Conservation (phyloP, 23 tunicate species). For the Halocynthia roretzi region DNA sequence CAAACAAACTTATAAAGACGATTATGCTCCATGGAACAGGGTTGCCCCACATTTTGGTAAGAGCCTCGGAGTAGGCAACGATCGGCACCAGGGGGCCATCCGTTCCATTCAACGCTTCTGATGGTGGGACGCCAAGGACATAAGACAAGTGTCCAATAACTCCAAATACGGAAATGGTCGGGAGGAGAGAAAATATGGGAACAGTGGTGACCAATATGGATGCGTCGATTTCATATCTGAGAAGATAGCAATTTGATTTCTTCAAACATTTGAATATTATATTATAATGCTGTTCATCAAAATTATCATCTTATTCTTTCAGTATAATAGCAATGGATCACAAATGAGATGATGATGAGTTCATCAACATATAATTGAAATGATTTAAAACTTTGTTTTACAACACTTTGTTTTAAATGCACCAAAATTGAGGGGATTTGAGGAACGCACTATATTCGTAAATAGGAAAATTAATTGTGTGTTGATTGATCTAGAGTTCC, state of each 20-base stretch:
- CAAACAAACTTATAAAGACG: slow-evolving; percentile 45
- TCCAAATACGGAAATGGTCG: slow-evolving; percentile 47
- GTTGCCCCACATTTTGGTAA: slow-evolving; percentile 88
- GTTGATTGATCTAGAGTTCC: no score
- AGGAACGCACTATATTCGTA: no score
- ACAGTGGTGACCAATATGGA: slow-evolving; percentile 41
- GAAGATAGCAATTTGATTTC: background rate
- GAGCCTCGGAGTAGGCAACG: slow-evolving; percentile 64
- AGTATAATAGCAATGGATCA: no score
- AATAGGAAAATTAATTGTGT: no score
- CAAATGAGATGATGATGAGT: no score
- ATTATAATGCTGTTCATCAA: no score
- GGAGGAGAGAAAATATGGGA: slow-evolving; percentile 54
- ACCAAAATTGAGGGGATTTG: no score
- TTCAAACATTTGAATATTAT: no score
- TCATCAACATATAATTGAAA: no score
- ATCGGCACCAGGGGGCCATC: slow-evolving; percentile 59
- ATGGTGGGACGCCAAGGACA: slow-evolving; percentile 3
- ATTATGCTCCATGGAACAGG: slow-evolving; percentile 72
- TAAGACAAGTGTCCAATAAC: slow-evolving; percentile 55
- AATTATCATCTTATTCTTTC: no score
- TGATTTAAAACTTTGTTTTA: no score
- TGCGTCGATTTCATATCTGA: slow-evolving; percentile 66
- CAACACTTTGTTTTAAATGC: no score
- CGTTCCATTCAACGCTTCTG: slow-evolving; percentile 26